Conservation (phyloP, 2,113 vertebrate genomes). For the Cricetomys ansorgei region DNA sequence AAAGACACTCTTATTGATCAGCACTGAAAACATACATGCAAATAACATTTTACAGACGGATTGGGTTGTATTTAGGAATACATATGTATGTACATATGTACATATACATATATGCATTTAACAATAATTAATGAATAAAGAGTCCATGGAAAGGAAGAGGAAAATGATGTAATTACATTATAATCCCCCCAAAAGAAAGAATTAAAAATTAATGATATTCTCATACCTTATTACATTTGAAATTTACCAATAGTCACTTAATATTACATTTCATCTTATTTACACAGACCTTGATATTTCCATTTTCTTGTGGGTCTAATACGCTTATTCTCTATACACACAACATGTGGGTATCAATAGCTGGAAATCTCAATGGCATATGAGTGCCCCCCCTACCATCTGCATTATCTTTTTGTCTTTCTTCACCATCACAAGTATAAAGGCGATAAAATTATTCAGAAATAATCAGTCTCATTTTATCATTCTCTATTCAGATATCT, state of each 20-base stretch:
- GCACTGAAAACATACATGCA: neutral
- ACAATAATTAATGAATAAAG: neutral
- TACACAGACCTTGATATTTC: constrained; percentile 14
- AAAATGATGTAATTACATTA: neutral
- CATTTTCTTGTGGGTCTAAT: neutral
- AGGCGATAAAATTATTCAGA: neutral
- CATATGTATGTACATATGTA: neutral
- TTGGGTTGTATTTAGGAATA: neutral
- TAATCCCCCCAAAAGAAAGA: neutral
- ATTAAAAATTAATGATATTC: neutral
- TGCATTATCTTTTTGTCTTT: neutral
- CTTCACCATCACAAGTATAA: neutral
- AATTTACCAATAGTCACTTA: constrained; percentile 20
- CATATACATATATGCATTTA: neutral
- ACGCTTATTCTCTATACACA: neutral
- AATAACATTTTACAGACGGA: neutral
- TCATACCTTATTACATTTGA: neutral
- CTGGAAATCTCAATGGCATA: neutral
- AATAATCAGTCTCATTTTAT: neutral
- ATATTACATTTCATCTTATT: neutral
- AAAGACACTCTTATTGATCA: neutral
- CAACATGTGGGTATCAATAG: neutral
- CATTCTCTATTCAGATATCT: neutral
- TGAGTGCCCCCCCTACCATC: neutral
- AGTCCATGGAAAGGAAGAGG: neutral